phyloP scores from a whole-genome alignment of 2,113 vertebrate species.

The Acanthochromis polyacanthus region DNA sequence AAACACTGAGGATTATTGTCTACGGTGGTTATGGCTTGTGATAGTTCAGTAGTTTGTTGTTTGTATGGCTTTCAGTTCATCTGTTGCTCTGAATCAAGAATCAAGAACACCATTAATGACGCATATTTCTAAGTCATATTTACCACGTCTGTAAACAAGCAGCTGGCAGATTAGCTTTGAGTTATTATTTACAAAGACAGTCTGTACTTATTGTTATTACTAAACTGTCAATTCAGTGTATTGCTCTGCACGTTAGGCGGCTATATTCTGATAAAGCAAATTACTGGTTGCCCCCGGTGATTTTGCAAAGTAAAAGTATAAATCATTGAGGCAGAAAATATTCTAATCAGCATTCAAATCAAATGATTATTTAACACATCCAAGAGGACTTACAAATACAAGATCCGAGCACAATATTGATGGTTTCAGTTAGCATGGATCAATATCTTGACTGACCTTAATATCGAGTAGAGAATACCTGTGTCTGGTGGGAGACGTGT shows the following conservation, averaged over 20 bases:
- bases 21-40: conserved; percentile 65
- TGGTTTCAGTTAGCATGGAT: conserved; percentile 38
- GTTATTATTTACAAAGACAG: conserved; percentile 38
- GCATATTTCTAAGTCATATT: conserved; percentile 23
- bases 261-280: conserved; percentile 41
- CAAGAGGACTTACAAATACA: not conserved
- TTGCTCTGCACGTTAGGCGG: conserved; percentile 49
- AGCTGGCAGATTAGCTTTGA: conserved; percentile 8
- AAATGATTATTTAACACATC: conserved; percentile 8
- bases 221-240: conserved; percentile 32
- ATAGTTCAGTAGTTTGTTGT: conserved; percentile 43
- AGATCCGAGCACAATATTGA: conserved; percentile 15
- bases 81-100: conserved; percentile 61
- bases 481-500: conserved; percentile 70
- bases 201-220: conserved; percentile 19
- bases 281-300: conserved; percentile 2
- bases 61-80: conserved; percentile 70
- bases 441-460: conserved; percentile 49
- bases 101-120: conserved; percentile 33
- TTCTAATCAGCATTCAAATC: not conserved
- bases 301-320: conserved; percentile 24
- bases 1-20: conserved; percentile 31
- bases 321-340: conserved; percentile 25
- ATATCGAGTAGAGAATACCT: conserved; percentile 74
- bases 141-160: conserved; percentile 36